A percentile compares a stretch with the other conserved stretches of the same genome.
phyloP scores from a whole-genome alignment of 2,888 invertebrate genomes.

The Agriopis aurantiaria region DNA sequence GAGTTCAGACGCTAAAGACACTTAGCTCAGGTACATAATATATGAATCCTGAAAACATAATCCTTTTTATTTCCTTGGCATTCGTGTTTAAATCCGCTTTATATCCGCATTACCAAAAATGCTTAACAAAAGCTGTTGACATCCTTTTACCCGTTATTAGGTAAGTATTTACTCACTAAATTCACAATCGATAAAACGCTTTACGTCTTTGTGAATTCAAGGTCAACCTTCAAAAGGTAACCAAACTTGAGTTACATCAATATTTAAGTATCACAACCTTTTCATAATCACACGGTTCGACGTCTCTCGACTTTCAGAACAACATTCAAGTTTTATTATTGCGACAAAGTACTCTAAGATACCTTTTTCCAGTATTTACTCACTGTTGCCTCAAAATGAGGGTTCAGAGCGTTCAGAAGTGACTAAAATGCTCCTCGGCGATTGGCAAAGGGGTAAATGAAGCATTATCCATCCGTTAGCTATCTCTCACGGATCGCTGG shows the following conservation, averaged over 20 bases:
- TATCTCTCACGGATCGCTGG: constrained; percentile 27
- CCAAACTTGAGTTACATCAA: constrained; percentile 13
- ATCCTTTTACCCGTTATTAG: neutral
- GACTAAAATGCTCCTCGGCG: neutral
- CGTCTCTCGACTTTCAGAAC: neutral
- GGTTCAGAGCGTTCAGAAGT: constrained; percentile 2
- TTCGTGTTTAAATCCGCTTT: neutral
- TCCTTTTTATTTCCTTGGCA: neutral
- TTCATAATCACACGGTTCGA: constrained; percentile 4
- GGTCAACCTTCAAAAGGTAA: constrained; percentile 18
- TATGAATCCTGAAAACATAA: neutral
- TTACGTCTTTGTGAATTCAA: constrained; percentile 14
- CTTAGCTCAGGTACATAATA: neutral
- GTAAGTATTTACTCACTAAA: neutral
- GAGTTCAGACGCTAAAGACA: no score
- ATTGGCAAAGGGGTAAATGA: constrained; percentile 31
- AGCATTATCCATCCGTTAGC: constrained; percentile 16
- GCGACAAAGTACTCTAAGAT: constrained; percentile 9
- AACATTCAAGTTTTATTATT: neutral
- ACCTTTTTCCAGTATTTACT: constrained; percentile 5
- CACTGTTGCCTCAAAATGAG: constrained; percentile 1
- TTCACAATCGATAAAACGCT: constrained; percentile 10
- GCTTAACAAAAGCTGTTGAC: neutral
- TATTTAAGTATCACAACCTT: constrained; percentile 9
- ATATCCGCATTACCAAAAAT: neutral